A percentile compares a stretch with the other conserved stretches of the same genome.
Evolutionary conservation across 2,888 invertebrate genomes (phyloP).

Genomic region (Andrena praecox): DNA sequence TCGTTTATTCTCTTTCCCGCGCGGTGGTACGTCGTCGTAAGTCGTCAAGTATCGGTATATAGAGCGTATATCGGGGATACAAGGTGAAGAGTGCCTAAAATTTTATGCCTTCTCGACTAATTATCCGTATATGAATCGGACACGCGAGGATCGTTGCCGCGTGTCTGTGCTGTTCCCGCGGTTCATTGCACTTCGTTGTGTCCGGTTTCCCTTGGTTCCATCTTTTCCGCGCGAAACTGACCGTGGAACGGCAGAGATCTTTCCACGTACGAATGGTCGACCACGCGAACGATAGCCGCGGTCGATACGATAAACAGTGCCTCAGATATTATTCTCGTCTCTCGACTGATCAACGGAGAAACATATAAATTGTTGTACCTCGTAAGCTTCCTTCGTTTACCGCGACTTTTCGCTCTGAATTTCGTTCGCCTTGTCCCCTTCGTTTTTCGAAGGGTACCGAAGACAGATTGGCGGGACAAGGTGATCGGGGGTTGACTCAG

Average conservation of each 20-base stretch:
- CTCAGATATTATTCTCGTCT: conserved; percentile 47
- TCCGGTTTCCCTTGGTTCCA: background rate
- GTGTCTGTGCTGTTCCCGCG: conserved; percentile 2
- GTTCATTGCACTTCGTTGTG: conserved; percentile 17
- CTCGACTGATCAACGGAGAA: conserved; percentile 54
- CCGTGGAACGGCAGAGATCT: background rate
- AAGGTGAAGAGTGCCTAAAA: conserved; percentile 59
- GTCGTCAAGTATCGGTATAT: conserved; percentile 1
- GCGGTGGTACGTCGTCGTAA: background rate
- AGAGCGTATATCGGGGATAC: conserved; percentile 26
- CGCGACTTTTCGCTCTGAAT: conserved; percentile 35
- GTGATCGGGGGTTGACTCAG: background rate
- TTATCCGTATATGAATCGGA: conserved; percentile 25
- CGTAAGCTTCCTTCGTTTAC: conserved; percentile 32
- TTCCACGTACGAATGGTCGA: conserved; percentile 10
- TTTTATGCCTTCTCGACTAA: conserved; percentile 59
- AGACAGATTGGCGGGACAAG: background rate
- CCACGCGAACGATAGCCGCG: conserved; percentile 8
- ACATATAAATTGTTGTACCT: conserved; percentile 35
- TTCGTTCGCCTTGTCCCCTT: background rate
- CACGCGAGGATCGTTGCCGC: conserved; percentile 1
- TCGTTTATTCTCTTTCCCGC: background rate
- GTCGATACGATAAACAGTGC: conserved; percentile 59
- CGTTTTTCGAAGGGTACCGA: background rate
- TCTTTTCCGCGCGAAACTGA: background rate